A percentile compares a stretch with the other conserved stretches of the same genome.
Evolutionary conservation across 1,140 invertebrate species (phyloP).

Genomic region (Drosophila ercepeae): DNA sequence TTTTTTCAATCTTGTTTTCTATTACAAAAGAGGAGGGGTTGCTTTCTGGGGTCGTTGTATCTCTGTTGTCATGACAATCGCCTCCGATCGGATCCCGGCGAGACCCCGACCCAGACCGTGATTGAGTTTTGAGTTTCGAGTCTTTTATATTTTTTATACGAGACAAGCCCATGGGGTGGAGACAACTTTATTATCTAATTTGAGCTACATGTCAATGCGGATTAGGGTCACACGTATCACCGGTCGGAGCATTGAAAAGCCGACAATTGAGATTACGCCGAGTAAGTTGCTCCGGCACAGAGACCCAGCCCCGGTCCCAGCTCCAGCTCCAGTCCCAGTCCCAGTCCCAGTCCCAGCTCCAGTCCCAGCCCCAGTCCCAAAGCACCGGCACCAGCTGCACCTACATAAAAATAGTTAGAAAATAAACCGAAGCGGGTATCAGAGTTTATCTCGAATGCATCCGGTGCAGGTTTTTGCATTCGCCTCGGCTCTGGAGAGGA

Average conservation of each 20-base stretch:
- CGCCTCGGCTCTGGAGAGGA: not conserved
- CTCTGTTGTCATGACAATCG: conserved; percentile 48
- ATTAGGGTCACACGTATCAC: conserved; percentile 79
- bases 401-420: conserved; percentile 37
- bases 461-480: conserved; percentile 56
- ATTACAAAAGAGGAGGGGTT: not conserved
- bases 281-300: conserved; percentile 7
- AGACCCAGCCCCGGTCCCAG: conserved; percentile 4
- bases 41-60: conserved; percentile 24
- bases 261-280: conserved; percentile 70
- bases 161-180: conserved; percentile 30
- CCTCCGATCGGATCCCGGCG: conserved; percentile 15
- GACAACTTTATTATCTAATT: conserved; percentile 79
- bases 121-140: conserved; percentile 4
- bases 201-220: conserved; percentile 78
- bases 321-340: too few species aligned
- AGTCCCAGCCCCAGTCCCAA: too few species aligned
- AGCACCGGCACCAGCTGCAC: conserved; percentile 17
- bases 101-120: conserved; percentile 45
- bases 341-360: too few species aligned
- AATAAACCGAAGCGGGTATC: conserved; percentile 26
- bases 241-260: conserved; percentile 64
- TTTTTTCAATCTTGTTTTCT: not conserved
- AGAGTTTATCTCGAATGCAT: conserved; percentile 48
- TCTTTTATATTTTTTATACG: not conserved